Evolutionary conservation across 2,113 vertebrate genomes (phyloP), one percentile per base, ranked within the genome.

Genomic region (Loxodonta africana): DNA sequence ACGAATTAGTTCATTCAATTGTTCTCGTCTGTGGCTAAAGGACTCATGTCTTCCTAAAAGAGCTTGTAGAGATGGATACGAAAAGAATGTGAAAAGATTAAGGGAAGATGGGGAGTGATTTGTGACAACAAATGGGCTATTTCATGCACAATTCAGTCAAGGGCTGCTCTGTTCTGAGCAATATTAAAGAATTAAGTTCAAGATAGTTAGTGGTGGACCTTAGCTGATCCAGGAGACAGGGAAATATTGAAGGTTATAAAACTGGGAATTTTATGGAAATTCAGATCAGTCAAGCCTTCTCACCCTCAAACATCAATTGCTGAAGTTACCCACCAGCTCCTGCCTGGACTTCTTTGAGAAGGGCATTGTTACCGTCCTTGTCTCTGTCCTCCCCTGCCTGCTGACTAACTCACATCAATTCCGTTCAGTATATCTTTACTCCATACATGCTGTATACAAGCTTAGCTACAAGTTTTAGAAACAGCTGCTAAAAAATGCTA

Each of bases 401-500:
- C 85, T 30, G 25, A 44, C 41, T 65, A 46, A 57, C 8, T 81
- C 51, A 6, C 10, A 20, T 53, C n/a, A n/a, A 7, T 30, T 90
- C 67, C 46, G 4, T 62, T 85, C 90, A 62, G 6, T 65, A 25
- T 33, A 0, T 57, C 69, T 78, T 88, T 67, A 60, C 67, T 33
- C 21, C 20, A 26, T 28, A 41, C 81, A 53, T 62, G 44, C 73
- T 83, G 71, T 21, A 23, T 65, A 77, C 86, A 30, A 62, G 84
- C 25, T 57, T 51, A 62, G 77, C 87, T 88, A 53, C 23, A 62
- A 23, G 18, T 88, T 93, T 85, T 81, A 95, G 95, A 95, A 97
- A 83, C 85, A 96, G 48, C 91, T 95, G 69, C 97, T 94, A 26
- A 93, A 73, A 41, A 93, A 65, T 77, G 41, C 71, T 44, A 41